phyloP scores from a whole-genome alignment of 2,888 invertebrate genomes.

The Trachelus tabidus region DNA sequence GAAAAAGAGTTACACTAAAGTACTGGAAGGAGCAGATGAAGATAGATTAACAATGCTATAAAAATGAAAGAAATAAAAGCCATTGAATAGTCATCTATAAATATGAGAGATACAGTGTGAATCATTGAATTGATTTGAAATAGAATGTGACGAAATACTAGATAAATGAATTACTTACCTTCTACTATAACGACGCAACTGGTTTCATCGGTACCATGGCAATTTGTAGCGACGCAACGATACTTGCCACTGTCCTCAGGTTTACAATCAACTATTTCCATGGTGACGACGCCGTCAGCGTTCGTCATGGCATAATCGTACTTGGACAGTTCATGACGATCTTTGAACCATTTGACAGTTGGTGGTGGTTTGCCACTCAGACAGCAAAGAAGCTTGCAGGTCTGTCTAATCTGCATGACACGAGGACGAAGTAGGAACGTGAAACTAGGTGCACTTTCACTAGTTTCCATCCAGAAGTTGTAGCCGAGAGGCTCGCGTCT shows the following conservation, averaged over 20 bases:
- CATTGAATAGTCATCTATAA: neutral
- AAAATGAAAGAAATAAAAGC: neutral
- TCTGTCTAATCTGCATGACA: slow-evolving; percentile 95
- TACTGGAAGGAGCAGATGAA: neutral
- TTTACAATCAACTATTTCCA: slow-evolving; percentile 95
- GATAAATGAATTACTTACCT: slow-evolving; percentile 70
- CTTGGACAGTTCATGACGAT: slow-evolving; percentile 89
- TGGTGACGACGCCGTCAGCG: slow-evolving; percentile 94
- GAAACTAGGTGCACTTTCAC: slow-evolving; percentile 94
- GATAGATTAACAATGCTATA: slow-evolving; percentile 2
- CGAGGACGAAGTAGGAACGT: slow-evolving; percentile 98
- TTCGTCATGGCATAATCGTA: slow-evolving; percentile 91
- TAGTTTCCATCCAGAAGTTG: slow-evolving; percentile 92
- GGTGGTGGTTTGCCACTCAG: slow-evolving; percentile 95
- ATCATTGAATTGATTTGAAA: neutral
- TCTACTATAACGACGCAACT: slow-evolving; percentile 96
- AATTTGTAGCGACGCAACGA: slow-evolving; percentile 92
- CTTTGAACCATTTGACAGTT: slow-evolving; percentile 93
- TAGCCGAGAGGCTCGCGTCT: slow-evolving; percentile 85
- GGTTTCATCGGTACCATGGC: slow-evolving; percentile 95
- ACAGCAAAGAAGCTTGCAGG: slow-evolving; percentile 97
- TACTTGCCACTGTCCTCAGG: slow-evolving; percentile 97
- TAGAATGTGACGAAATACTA: neutral
- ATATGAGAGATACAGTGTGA: neutral
- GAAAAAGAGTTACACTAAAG: neutral